Evolutionary conservation across 1,140 invertebrate genomes (phyloP).

Genomic region (Ostrea denselamellosa): DNA sequence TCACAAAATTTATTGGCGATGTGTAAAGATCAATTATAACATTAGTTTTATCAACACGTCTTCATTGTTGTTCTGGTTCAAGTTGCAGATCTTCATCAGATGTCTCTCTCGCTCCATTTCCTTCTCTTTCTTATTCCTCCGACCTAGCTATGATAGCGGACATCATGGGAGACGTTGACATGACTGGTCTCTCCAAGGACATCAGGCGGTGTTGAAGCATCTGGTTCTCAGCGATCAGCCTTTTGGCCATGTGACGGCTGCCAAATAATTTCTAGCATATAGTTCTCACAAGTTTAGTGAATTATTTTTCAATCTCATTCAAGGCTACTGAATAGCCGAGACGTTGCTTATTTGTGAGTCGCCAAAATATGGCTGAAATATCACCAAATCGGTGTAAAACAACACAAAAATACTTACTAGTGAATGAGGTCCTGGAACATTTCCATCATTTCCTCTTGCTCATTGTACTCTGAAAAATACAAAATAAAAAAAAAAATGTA

Average conservation of each 20-base stretch:
- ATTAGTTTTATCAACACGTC: background rate
- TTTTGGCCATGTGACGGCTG: constrained; percentile 42
- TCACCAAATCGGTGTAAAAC: no score
- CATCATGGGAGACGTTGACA: constrained; percentile 26
- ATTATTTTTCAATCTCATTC: background rate
- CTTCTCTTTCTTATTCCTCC: background rate
- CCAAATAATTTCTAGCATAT: background rate
- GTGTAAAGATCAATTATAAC: background rate
- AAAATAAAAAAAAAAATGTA: background rate
- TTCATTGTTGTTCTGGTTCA: background rate
- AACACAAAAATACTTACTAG: constrained; percentile 19
- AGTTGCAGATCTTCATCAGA: background rate
- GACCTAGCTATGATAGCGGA: constrained; percentile 14
- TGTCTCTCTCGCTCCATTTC: background rate
- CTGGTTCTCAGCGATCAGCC: constrained; percentile 41
- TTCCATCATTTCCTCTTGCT: constrained; percentile 33
- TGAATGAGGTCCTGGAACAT: constrained; percentile 40
- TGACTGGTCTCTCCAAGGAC: constrained; percentile 37
- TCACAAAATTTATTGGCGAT: background rate
- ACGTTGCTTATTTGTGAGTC: no score
- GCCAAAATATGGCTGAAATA: no score
- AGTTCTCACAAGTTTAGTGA: background rate
- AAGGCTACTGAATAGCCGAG: no score
- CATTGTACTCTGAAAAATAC: background rate
- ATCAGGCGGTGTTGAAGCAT: constrained; percentile 27